Evolutionary conservation across 2,113 vertebrate species (phyloP), one percentile per base, ranked within the genome.

Genomic region (Lichenostomus cassidix): DNA sequence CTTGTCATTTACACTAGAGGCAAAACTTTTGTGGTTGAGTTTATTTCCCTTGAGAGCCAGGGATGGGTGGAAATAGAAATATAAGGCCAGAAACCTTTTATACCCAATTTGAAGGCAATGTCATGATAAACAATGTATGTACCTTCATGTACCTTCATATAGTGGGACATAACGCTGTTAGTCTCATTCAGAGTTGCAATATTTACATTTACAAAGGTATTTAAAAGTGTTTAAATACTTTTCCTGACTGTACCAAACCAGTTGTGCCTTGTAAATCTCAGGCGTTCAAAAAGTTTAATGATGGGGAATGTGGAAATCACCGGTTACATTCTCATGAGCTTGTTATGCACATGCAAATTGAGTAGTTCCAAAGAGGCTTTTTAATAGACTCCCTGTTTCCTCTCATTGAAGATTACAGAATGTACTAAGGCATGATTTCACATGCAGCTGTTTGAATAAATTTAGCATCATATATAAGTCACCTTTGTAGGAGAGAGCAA

Each of bases 371-470:
- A 67, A 91, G 44, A 92, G 31, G 14, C 22, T 89, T 92, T 96
- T 78, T 94, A 81, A 65, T 41, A 87, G 63, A 85, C 76, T 94
- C 47, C 13, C 14, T 1, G 1, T 73, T 95, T 92, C 76, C 44
- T 90, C 63, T 67, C 29, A 25, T 70, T 86, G 75, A 86, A 82
- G 68, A 56, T 77, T 65, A 78, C 77, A 84, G 56, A 84, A 90
- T 78, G 64, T 85, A 68, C 63, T 74, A 85, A 89, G 35, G 76
- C 71, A 65, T 90, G 83, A 92, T 89, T 96, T 91, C 4, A 4
- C 20, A 41, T 77, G 63, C 78, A 95, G 89, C 65, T 95, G 79
- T 71, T 82, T 69, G 88, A 83, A 94, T 94, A 87, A 81, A 96
- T 92, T 92, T 87, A 92, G 35, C 47, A 92, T 37, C 31, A 18